Evolutionary conservation across 2,113 vertebrate genomes (phyloP), one percentile per base, ranked within the genome.

Genomic region (Isichthys henryi): DNA sequence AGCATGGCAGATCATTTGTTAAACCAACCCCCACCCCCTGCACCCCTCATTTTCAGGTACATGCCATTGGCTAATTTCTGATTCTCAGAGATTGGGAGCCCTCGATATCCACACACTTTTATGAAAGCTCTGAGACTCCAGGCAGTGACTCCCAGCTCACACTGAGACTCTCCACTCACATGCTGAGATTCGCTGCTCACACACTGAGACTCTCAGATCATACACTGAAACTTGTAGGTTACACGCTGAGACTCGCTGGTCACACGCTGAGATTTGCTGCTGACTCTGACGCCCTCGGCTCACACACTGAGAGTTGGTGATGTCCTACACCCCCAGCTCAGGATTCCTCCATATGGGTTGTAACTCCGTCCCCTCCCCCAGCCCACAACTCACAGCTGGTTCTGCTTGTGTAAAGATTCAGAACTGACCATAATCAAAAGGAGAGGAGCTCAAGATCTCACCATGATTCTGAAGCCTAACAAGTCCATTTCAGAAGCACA

Each of bases 1-100:
- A 91, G 80, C n/a, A 31, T 88, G 93, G 92, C 93, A 94, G 86
- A 90, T 92, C 92, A 94, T 95, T 95, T 93, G 93, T 95, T 95
- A 94, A 56, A 89, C 77, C 90, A 92, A 88, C 62, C 89, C 74
- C 91, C 92, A 88, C 56, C 89, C 90, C 91, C 91, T 62, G 74
- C 66, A 84, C 91, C 90, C 90, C 88, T 92, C 88, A 56, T 53
- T 52, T 56, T 87, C 15, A 46, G 39, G 80, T 46, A 39, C 43
- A 43, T 48, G 80, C 35, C 39, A 35, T 23, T 83, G 35, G 35
- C 17, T 45, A 17, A 19, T 83, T 9, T 45, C 39, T 23, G 43
- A 83, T 46, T 83, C 1, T 83, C 35, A 17, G 80, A 46, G 39
- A 46, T 5, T 83, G 19, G 19, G 21, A 23, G 39, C 9, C 35